Percentiles rank a stretch among this genome's conserved stretches.
Conservation (phyloP, 1,140 invertebrate genomes). For the Ephestia elutella region DNA sequence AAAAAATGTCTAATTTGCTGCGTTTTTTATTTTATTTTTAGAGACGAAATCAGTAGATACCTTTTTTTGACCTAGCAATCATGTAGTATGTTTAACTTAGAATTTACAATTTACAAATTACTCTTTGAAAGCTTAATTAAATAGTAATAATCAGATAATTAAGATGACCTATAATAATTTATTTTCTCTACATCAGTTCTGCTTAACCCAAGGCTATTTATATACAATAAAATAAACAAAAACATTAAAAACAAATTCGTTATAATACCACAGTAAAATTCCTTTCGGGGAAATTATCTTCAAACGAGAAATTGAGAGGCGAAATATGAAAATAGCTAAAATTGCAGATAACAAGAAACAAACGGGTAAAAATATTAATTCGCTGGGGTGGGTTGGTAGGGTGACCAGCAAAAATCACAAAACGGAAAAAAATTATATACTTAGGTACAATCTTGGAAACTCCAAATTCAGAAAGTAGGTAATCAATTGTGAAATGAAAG, state of each 20-base stretch:
- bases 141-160: too few relatives aligned
- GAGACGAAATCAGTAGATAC: too few relatives aligned
- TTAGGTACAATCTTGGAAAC: too few relatives aligned
- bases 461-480: too few relatives aligned
- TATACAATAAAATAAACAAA: neutral
- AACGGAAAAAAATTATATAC: neutral
- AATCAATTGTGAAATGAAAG: too few relatives aligned
- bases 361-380: conserved; percentile 47
- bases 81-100: too few relatives aligned
- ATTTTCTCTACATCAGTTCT: neutral
- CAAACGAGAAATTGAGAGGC: neutral
- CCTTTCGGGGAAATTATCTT: conserved; percentile 4
- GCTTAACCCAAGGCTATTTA: neutral
- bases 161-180: too few relatives aligned
- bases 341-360: conserved; percentile 25
- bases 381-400: conserved; percentile 16
- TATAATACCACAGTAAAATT: neutral
- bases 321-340: conserved; percentile 24
- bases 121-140: too few relatives aligned
- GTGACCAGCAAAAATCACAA: neutral
- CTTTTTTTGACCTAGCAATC: too few relatives aligned
- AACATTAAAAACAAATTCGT: neutral
- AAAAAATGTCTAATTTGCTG: too few relatives aligned
- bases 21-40: too few relatives aligned
- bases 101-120: too few relatives aligned